A percentile compares a stretch with the other conserved stretches of the same genome.
Conservation (phyloP, 2,888 invertebrate species). For the Prosapia bicincta region DNA sequence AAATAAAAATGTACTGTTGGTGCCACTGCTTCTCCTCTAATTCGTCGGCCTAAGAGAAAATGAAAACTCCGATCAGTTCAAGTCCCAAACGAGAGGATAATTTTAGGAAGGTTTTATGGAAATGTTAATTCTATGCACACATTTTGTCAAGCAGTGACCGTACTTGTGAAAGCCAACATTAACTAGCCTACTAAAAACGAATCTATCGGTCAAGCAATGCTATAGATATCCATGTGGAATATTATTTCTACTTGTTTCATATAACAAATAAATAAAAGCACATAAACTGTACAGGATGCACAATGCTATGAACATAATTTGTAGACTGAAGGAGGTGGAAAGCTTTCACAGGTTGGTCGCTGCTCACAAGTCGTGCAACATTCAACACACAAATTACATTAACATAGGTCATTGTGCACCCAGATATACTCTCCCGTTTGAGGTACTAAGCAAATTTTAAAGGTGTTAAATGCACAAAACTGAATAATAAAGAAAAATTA, state of each 20-base stretch:
- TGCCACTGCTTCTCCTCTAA: constrained; percentile 21
- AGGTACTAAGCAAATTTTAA: too few species aligned
- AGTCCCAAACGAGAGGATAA: constrained; percentile 2
- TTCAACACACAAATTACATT: constrained; percentile 24
- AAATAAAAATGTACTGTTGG: not conserved
- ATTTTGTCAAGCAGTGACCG: constrained; percentile 29
- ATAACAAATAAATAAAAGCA: not conserved
- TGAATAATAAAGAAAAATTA: too few species aligned
- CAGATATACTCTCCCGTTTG: constrained; percentile 15
- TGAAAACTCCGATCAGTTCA: constrained; percentile 26
- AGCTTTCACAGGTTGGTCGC: constrained; percentile 40
- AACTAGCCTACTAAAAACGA: constrained; percentile 7
- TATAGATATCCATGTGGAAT: constrained; percentile 28
- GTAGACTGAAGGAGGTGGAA: constrained; percentile 31
- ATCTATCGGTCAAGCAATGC: not conserved
- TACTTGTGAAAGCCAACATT: constrained; percentile 34
- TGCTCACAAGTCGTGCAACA: constrained; percentile 32
- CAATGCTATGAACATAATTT: constrained; percentile 33
- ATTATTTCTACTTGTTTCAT: not conserved
- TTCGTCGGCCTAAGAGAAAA: constrained; percentile 30
- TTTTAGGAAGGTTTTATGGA: not conserved
- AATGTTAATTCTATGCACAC: not conserved
- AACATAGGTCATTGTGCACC: constrained; percentile 29
- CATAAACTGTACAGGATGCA: constrained; percentile 27
- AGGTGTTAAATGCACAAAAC: too few species aligned